Conservation (phyloP, 2,113 vertebrate genomes). For the Anolis carolinensis region DNA sequence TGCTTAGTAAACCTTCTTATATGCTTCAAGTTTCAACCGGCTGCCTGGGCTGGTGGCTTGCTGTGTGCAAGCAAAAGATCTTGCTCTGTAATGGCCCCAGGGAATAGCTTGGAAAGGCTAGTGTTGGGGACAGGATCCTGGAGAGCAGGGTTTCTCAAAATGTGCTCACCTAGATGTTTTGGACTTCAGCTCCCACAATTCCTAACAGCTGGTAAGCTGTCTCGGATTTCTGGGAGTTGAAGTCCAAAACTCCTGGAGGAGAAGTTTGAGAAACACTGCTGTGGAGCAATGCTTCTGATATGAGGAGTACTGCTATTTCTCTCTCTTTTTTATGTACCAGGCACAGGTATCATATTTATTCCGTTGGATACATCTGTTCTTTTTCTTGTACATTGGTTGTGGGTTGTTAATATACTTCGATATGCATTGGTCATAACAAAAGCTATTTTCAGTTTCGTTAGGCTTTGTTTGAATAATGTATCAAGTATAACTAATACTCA, state of each 20-base stretch:
- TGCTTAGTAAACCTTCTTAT: not conserved
- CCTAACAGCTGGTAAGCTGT: too few species aligned
- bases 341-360: not conserved
- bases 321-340: not conserved
- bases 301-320: too few species aligned
- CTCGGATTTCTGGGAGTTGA: too few species aligned
- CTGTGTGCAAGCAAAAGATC: not conserved
- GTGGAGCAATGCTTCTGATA: too few species aligned
- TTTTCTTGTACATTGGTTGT: too few species aligned
- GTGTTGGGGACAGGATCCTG: not conserved
- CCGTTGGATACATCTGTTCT: too few species aligned
- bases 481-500: constrained; percentile 14
- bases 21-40: not conserved
- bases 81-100: not conserved
- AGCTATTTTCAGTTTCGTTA: not conserved
- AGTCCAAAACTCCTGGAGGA: too few species aligned
- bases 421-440: constrained; percentile 5
- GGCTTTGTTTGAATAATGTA: constrained; percentile 25
- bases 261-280: too few species aligned
- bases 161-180: not conserved
- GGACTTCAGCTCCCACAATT: too few species aligned
- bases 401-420: not conserved
- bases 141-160: not conserved
- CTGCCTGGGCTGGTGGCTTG: not conserved
- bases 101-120: too few species aligned